A percentile compares a stretch with the other conserved stretches of the same genome.
These are phyloP conservation scores for Brachionus asplanchnoidis DNA, from an alignment of 1,140 invertebrate species.

Conservation along the genomic window DNA sequence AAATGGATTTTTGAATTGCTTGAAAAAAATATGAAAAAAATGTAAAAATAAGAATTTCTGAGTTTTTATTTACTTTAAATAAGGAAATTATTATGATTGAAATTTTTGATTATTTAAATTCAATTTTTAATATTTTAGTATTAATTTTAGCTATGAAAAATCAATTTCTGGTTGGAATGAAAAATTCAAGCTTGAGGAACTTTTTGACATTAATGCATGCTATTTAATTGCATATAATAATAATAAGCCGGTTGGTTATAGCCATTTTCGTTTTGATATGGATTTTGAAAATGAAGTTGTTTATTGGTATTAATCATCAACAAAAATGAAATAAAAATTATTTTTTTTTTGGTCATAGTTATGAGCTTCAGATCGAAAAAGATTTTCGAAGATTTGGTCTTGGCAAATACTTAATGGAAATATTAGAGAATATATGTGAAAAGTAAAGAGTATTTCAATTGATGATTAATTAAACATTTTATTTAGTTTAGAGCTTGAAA, in stretches of 20 bases:
- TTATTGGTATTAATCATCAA: constrained; percentile 65
- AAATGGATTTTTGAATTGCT: constrained; percentile 65
- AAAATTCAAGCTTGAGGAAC: constrained; percentile 63
- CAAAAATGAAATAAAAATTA: neutral
- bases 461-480: neutral
- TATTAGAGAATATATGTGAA: constrained; percentile 69
- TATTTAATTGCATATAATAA: constrained; percentile 61
- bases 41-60: constrained; percentile 49
- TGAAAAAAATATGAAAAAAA: constrained; percentile 63
- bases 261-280: constrained; percentile 75
- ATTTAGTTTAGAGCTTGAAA: constrained; percentile 66
- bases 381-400: constrained; percentile 66
- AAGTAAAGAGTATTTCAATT: constrained; percentile 46
- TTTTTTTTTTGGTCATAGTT: constrained; percentile 60
- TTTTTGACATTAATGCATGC: constrained; percentile 64
- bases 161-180: constrained; percentile 69
- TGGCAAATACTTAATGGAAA: constrained; percentile 73
- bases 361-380: constrained; percentile 73
- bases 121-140: constrained; percentile 2
- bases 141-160: constrained; percentile 63
- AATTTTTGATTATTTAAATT: constrained; percentile 3
- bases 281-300: constrained; percentile 71
- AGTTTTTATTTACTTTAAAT: no score
- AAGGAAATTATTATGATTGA: neutral
- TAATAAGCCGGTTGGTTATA: constrained; percentile 63